Base-by-base conservation (phyloP, 2,888 invertebrate species). In the Choreutis nemorana region DNA sequence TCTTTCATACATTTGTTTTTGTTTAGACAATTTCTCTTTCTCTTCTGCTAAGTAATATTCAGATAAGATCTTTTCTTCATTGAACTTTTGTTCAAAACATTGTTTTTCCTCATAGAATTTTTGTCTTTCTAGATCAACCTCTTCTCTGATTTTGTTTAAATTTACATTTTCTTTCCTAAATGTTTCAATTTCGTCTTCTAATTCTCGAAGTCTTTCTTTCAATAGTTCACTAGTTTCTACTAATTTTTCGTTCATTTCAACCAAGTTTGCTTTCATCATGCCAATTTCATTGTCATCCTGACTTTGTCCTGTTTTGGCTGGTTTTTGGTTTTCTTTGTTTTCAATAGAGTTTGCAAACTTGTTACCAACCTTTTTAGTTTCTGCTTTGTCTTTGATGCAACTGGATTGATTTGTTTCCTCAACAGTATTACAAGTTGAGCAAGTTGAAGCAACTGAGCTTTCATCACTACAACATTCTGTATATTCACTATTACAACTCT, bases 11-110 rank as follows among this genome's bases (percentile, higher is more conserved):
- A 83, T 82, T 35, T 77, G 70, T 46, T 83, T 86, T 43, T 88
- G 87, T 36, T 86, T 83, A n/a, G 70, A 66, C 5, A 89, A 55
- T 51, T 86, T 86, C 43, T 86, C 84, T 38, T 83, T 85, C 55
- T 89, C 89, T 45, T 89, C 87, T 34, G 85, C 84, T 43, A 88
- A 55, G 55, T 83, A 83, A 41, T 84, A 83, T 53, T 87, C 85
- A 13, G 84, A 70, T 41, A 83, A 72, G 27, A 85, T 82, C 53
- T 84, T 83, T 37, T 87, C 86, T 55, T 86, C 86, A 48, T 85
- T 83, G 15, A 85, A 70, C 32, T 83, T 83, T 32, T 84, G 82
- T 50, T 83, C 77, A 43, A 79, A 75, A 25, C 68, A 62, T 23
- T 75, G 58, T 45, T 84, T 84, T 34, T 88, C 86, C 49, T 85